These are phyloP conservation scores for Drosophila lacteicornis DNA, from an alignment of 1,140 invertebrate genomes.

Conservation along the genomic window DNA sequence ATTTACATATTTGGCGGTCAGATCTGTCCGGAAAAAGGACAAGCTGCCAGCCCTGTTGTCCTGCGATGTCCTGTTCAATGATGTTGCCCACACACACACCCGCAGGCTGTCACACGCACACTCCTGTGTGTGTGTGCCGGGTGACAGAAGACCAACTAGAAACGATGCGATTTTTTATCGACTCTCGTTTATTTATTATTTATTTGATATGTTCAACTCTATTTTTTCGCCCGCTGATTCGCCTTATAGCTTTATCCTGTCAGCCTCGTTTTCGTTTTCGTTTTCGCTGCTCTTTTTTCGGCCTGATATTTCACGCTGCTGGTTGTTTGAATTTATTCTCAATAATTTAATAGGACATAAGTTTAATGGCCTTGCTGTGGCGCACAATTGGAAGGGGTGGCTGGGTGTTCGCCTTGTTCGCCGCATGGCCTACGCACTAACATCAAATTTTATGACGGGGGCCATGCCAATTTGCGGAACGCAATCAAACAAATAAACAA, in stretches of 20 bases:
- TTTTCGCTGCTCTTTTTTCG: conserved; percentile 31
- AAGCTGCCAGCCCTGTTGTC: conserved; percentile 6
- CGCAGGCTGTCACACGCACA: conserved; percentile 4
- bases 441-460: conserved; percentile 67
- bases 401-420: too few relatives aligned
- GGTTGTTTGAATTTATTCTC: conserved; percentile 69
- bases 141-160: conserved; percentile 36
- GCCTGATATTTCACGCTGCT: conserved; percentile 10
- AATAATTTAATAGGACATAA: conserved; percentile 73
- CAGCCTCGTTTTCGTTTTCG: conserved; percentile 4
- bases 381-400: conserved; percentile 26
- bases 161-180: conserved; percentile 61
- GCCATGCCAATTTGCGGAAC: conserved; percentile 58
- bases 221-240: conserved; percentile 42
- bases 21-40: too few relatives aligned
- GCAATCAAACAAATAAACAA: conserved; percentile 72
- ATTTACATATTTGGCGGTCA: too few relatives aligned
- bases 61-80: conserved; percentile 29
- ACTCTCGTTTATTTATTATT: conserved; percentile 72
- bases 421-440: conserved; percentile 51
- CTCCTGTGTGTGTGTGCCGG: too few relatives aligned
- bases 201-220: conserved; percentile 65
- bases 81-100: conserved; percentile 27
- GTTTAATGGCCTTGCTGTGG: conserved; percentile 68
- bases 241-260: conserved; percentile 36